A percentile compares a stretch with the other conserved stretches of the same genome.
Evolutionary conservation across 2,888 invertebrate genomes (phyloP).

Genomic region (Pollenia angustigena): DNA sequence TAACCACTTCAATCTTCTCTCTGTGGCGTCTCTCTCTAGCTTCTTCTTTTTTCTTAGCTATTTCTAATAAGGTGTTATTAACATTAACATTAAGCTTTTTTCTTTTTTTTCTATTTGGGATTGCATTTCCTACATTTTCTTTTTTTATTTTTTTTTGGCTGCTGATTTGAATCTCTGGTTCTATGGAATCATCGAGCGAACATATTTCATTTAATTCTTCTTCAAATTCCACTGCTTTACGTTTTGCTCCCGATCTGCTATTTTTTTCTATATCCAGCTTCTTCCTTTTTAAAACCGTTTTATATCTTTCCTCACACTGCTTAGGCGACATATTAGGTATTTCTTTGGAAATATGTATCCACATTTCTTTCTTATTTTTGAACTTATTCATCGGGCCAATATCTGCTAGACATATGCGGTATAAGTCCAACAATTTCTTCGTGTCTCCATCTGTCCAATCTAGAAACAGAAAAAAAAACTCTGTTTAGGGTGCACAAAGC

Average conservation of each 20-base stretch:
- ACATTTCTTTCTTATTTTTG: slow-evolving; percentile 58
- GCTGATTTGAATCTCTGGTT: slow-evolving; percentile 46
- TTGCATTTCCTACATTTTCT: not conserved
- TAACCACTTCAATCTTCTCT: slow-evolving; percentile 45
- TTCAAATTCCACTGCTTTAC: slow-evolving; percentile 42
- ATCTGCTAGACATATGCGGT: slow-evolving; percentile 29
- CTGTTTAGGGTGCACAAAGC: too few species aligned
- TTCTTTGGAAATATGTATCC: slow-evolving; percentile 29
- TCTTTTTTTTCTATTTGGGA: not conserved
- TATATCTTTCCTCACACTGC: slow-evolving; percentile 61
- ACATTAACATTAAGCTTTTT: not conserved
- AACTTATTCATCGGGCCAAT: slow-evolving; percentile 50
- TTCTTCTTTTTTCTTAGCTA: slow-evolving; percentile 49
- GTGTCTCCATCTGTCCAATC: not conserved
- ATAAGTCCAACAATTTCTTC: slow-evolving; percentile 39
- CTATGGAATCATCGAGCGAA: slow-evolving; percentile 46
- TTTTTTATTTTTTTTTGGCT: slow-evolving; percentile 41
- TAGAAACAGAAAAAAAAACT: not conserved
- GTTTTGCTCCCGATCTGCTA: slow-evolving; percentile 28
- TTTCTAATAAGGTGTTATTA: slow-evolving; percentile 38
- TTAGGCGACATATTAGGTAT: slow-evolving; percentile 31
- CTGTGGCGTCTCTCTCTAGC: slow-evolving; percentile 13
- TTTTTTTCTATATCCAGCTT: slow-evolving; percentile 45
- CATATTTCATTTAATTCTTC: slow-evolving; percentile 36
- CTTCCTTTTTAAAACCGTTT: slow-evolving; percentile 47